phyloP scores from a whole-genome alignment of 2,888 invertebrate genomes.

The Fragum whitleyi region DNA sequence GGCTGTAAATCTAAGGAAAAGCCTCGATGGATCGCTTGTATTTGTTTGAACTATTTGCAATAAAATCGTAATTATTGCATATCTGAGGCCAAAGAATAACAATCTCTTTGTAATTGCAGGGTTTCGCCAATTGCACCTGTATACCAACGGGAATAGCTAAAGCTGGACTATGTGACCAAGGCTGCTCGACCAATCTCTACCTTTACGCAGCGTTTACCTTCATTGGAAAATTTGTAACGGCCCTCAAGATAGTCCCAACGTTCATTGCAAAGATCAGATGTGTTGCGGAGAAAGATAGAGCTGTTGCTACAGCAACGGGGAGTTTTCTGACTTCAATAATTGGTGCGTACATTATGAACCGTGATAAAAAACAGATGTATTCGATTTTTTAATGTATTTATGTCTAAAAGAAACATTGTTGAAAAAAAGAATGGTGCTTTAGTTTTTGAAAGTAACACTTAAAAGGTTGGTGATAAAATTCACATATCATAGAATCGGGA shows the following conservation, averaged over 20 bases:
- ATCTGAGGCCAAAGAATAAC: too few species aligned
- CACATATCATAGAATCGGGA: too few species aligned
- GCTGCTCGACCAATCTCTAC: conserved; percentile 47
- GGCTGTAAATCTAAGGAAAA: too few species aligned
- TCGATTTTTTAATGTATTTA: too few species aligned
- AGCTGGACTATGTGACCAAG: conserved; percentile 58
- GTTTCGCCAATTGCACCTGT: conserved; percentile 57
- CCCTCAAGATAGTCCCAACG: conserved; percentile 53
- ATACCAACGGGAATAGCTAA: conserved; percentile 37
- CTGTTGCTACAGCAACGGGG: conserved; percentile 46
- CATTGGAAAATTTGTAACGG: conserved; percentile 39
- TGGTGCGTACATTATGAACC: conserved; percentile 51
- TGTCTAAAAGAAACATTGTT: too few species aligned
- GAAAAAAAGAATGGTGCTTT: too few species aligned
- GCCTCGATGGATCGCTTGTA: too few species aligned
- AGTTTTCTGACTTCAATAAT: conserved; percentile 46
- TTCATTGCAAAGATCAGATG: conserved; percentile 52
- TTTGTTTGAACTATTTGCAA: too few species aligned
- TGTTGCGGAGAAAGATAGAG: conserved; percentile 54
- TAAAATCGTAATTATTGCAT: too few species aligned
- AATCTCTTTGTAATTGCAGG: conserved; percentile 30
- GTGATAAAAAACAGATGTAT: too few species aligned
- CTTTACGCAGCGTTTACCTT: conserved; percentile 50
- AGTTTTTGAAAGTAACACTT: too few species aligned
- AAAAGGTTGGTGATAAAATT: too few species aligned